Base-by-base conservation (phyloP, 2,113 vertebrate genomes). In the Melanocharis versteri region DNA sequence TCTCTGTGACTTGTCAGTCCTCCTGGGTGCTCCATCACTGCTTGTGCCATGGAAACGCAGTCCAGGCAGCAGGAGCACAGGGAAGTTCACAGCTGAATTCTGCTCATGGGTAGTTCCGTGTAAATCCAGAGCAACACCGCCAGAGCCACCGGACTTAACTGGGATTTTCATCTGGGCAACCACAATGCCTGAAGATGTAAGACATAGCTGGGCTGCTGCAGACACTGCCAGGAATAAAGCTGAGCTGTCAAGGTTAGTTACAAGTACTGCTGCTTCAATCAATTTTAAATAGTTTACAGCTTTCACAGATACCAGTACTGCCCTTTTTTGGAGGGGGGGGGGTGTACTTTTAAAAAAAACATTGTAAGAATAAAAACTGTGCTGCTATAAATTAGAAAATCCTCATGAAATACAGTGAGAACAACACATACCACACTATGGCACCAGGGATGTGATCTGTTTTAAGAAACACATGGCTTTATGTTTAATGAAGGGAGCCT, bases 401-500 rank as follows among this genome's bases (percentile, higher is more conserved):
- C 24, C 24, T 83, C 35, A 58, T 69, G 69, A 83, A 96, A 85
- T 71, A 78, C 58, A 87, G 88, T 9, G 61, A 64, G 51, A 92
- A 66, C 61, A 89, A 81, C 69, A 56, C 48, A 72, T 62, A 83
- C 51, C 14, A 30, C 50, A 37, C 61, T 4, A 12, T 86, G 75
- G 91, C 87, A 94, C 79, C 47, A 77, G 82, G 60, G 83, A 76
- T 94, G 80, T 73, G 82, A 87, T 96, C 94, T 95, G 91, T 80
- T 93, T 94, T 77, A 85, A 60, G 71, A 88, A 95, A 91, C 90
- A 96, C 86, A 87, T 91, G 93, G 95, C 91, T 93, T 86, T 83
- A 61, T 70, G 72, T 79, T 90, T 96, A 95, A 96, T 86, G 92
- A 90, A 96, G 70, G 54, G 61, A 96, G 94, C 42, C 53, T 92